Evolutionary conservation across 1,140 invertebrate species (phyloP), one percentile per base, ranked within the genome.

Genomic region (Leptinotarsa lineolata): DNA sequence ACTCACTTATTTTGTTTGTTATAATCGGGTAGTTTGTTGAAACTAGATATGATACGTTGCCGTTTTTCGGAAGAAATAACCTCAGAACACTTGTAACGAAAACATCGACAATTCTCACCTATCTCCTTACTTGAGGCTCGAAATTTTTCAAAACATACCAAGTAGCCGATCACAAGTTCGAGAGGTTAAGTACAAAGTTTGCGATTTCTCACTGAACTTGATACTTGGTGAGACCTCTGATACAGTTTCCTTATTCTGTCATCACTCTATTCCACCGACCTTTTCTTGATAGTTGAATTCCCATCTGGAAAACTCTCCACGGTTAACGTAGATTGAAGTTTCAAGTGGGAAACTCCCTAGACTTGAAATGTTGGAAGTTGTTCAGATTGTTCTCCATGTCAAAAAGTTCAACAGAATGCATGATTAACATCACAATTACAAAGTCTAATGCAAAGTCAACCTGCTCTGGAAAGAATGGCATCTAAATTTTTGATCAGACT

Each of bases 381-480:
- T 44, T 63, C 58, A 59, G 69, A 71, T 71, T 71, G 69, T 70
- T 70, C 48, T 21, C 48, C 20, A 70, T 59, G 68, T 71, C 69
- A 71, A 71, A 71, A 71, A 20, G 58, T 71, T 71, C 60, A 63
- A 46, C 58, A 45, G 69, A 71, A 71, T 71, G 45, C 60, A 71
- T 63, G 69, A 63, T 63, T 46, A 71, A 61, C n/a, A 63, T 71
- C 16, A 63, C 60, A 71, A 71, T 71, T 63, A 71, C 69, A 39
- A 24, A 71, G 59, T 63, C 48, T 30, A 71, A 71, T 71, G 69
- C 22, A 63, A 63, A 71, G 39, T 71, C 58, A 71, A 71, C 59
- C 20, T 24, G 21, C 69, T 71, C 44, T 11, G 59, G 20, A 61
- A 63, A 71, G 69, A 71, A 71, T 64, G 58, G 46, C 24, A 63